A percentile compares a stretch with the other conserved stretches of the same genome.
These are phyloP conservation scores for Linnaemya vulpina DNA, from an alignment of 2,888 invertebrate species.

Conservation along the genomic window DNA sequence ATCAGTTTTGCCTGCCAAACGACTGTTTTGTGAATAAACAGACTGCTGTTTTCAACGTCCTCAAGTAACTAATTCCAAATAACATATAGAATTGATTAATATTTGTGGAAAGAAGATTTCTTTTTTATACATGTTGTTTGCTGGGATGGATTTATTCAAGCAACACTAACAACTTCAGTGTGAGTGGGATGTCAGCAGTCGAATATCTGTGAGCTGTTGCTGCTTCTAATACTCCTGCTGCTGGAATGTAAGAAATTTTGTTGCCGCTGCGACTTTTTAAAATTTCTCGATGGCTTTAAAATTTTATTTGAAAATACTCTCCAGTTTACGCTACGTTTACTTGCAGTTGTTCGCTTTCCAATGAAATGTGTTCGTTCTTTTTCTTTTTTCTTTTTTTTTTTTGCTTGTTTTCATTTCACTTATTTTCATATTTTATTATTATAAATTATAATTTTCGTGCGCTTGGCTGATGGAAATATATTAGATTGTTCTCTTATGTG, in stretches of 20 bases:
- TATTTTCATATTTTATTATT: constrained; percentile 60
- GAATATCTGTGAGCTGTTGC: background rate
- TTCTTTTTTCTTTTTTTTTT: background rate
- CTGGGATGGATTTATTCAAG: constrained; percentile 45
- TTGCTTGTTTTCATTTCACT: background rate
- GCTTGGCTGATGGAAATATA: constrained; percentile 65
- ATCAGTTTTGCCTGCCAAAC: no score
- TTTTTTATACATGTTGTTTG: background rate
- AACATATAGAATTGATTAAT: no score
- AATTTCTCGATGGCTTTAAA: background rate
- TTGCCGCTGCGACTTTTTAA: constrained; percentile 1
- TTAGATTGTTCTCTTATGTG: constrained; percentile 46
- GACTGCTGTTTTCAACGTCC: no score
- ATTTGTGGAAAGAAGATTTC: no score
- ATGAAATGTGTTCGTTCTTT: constrained; percentile 13
- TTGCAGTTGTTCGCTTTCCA: constrained; percentile 41
- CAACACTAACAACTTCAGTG: constrained; percentile 19
- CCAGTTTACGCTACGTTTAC: constrained; percentile 64
- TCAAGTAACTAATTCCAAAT: no score
- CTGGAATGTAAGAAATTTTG: constrained; percentile 7
- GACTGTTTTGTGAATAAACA: no score
- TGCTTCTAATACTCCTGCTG: background rate
- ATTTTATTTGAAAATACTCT: constrained; percentile 26
- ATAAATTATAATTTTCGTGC: constrained; percentile 70
- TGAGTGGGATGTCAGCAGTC: background rate